Conservation (phyloP, 64 coral and sea anemone genomes). For the Stylophora pistillata region DNA sequence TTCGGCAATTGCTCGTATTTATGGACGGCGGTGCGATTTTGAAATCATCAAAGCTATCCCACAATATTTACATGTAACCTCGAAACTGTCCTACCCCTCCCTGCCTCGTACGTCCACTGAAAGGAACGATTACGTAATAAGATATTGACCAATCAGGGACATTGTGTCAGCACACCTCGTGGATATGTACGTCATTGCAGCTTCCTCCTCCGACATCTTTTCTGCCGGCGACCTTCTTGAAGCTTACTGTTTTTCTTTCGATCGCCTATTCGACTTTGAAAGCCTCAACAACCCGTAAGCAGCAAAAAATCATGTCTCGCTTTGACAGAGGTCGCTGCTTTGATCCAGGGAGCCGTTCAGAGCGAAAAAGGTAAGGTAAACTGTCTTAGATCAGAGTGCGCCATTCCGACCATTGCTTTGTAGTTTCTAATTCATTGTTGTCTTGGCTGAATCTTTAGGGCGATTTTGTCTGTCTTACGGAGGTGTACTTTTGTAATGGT, state of each 20-base stretch:
- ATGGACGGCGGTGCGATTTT: no score
- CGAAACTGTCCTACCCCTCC: not conserved
- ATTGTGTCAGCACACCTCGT: not conserved
- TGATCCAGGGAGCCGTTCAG: conserved; percentile 91
- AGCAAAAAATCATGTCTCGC: conserved; percentile 79
- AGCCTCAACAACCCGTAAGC: not conserved
- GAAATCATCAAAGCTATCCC: no score
- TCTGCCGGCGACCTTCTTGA: not conserved
- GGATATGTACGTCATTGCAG: not conserved
- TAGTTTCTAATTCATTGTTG: no score
- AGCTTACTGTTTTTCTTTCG: not conserved
- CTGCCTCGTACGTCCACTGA: not conserved
- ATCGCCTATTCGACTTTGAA: not conserved
- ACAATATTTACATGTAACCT: not conserved
- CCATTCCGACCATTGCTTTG: not conserved
- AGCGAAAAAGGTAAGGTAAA: conserved; percentile 86
- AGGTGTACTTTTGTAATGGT: no score
- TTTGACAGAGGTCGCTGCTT: conserved; percentile 89
- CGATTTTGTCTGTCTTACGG: no score
- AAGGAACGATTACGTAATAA: conserved; percentile 11
- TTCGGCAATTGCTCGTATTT: no score
- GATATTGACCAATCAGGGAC: conserved; percentile 14
- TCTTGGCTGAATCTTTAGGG: no score
- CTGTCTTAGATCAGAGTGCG: no score
- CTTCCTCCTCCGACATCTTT: not conserved